Evolutionary conservation across 2,888 invertebrate genomes (phyloP), one percentile per base, ranked within the genome.

Genomic region (Gerosis bhagava): DNA sequence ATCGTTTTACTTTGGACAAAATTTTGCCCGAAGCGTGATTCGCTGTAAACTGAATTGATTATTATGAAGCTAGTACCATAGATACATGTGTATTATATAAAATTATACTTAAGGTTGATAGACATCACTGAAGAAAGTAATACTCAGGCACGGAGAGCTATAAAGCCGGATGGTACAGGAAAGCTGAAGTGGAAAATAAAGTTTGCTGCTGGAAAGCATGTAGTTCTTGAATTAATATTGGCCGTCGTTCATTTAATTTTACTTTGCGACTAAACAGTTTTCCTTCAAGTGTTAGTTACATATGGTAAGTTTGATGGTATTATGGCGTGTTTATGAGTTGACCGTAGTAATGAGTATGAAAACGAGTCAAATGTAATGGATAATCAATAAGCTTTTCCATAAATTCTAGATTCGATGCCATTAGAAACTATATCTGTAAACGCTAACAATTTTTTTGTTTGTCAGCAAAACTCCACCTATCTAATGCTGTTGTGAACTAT

Each of bases 131-230:
- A 53, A 53, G 59, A 51, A 62, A 54, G 55, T 49, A 13, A 24
- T 13, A 69, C 56, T 61, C 57, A 54, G 56, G 58, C 54, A 47
- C 46, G 46, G 32, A 69, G 73, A 78, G 73, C 73, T 69, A 77
- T 67, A 84, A n/a, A 81, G 79, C 76, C 67, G 68, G 50, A 62
- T 63, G 64, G 59, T 71, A 72, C 60, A 76, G 60, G 56, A 46
- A 79, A 77, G 78, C 77, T 67, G 66, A 74, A 78, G 74, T 76
- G 69, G 70, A 76, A 73, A 67, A 59, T 64, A 67, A 65, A 74
- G 63, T 73, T 74, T 68, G 66, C 70, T 76, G 76, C 75, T 72
- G 70, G 68, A 60, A 73, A 81, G 76, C 73, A 36, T 70, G 41
- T 41, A 28, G 17, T 34, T 29, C 34, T 25, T 29, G 40, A 22